Evolutionary conservation across 2,113 vertebrate genomes (phyloP).

Genomic region (Eretmochelys imbricata): DNA sequence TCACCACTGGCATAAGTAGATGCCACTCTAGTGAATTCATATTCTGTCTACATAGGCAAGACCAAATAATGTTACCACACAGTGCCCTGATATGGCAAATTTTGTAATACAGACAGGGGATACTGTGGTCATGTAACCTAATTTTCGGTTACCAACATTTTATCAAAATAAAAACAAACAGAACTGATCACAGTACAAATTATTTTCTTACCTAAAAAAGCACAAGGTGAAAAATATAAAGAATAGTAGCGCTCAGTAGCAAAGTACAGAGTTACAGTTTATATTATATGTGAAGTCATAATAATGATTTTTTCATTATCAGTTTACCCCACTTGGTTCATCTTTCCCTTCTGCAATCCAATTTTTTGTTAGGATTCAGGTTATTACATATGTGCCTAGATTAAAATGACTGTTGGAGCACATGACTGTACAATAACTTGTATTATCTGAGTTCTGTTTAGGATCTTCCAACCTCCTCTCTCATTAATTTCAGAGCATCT

Average conservation of each 20-base stretch:
- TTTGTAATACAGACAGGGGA: slow-evolving; percentile 3
- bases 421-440: slow-evolving; percentile 36
- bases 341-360: neutral
- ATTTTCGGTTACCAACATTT: neutral
- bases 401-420: slow-evolving; percentile 44
- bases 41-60: neutral
- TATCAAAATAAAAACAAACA: neutral
- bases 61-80: neutral
- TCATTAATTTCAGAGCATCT: slow-evolving; percentile 64
- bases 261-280: neutral
- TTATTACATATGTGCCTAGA: neutral
- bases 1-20: neutral
- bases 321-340: neutral
- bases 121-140: neutral
- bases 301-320: neutral
- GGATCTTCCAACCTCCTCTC: slow-evolving; percentile 31
- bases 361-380: neutral
- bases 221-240: neutral
- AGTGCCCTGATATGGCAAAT: neutral
- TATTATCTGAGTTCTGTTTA: slow-evolving; percentile 35
- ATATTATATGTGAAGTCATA: neutral
- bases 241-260: neutral
- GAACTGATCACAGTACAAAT: neutral
- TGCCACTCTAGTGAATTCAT: neutral
- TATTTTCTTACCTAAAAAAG: neutral